These are phyloP conservation scores for Dicranocentrus wangi DNA, from an alignment of 2,888 invertebrate genomes.

Conservation along the genomic window DNA sequence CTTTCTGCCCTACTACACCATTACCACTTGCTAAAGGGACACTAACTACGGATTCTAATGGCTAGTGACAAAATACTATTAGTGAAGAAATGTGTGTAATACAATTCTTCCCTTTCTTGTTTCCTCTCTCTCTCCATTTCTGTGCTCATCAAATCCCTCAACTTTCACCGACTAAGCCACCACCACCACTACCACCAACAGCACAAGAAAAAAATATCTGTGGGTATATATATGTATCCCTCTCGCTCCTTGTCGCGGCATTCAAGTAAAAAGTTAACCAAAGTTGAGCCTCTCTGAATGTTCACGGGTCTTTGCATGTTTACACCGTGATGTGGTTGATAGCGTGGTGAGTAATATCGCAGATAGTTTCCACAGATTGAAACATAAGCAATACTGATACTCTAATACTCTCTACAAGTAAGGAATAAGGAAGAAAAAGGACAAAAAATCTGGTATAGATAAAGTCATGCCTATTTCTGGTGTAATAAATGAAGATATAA, in stretches of 20 bases:
- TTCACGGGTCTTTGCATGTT: background rate
- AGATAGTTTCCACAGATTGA: conserved; percentile 6
- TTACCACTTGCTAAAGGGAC: conserved; percentile 15
- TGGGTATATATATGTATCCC: too few relatives aligned
- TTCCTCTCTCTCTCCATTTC: conserved; percentile 1
- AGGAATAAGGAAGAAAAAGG: too few relatives aligned
- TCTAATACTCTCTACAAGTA: too few relatives aligned
- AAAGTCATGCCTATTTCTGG: background rate
- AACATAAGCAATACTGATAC: background rate
- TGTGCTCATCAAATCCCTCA: background rate
- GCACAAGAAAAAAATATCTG: too few relatives aligned
- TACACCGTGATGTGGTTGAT: background rate
- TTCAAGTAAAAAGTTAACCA: too few relatives aligned
- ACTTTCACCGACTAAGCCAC: conserved; percentile 3
- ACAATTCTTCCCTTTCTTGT: conserved; percentile 1
- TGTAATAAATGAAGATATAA: conserved; percentile 16
- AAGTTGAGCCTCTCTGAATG: too few relatives aligned
- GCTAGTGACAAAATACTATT: conserved; percentile 22
- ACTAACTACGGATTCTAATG: conserved; percentile 23
- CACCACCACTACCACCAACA: too few relatives aligned
- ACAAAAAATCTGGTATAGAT: too few relatives aligned
- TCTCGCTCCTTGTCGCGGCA: too few relatives aligned
- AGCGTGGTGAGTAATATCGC: background rate
- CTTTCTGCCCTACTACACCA: background rate
- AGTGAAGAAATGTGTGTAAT: conserved; percentile 17